phyloP scores from a whole-genome alignment of 2,797 vertebrate genomes.

The Hippocampus kuda region DNA sequence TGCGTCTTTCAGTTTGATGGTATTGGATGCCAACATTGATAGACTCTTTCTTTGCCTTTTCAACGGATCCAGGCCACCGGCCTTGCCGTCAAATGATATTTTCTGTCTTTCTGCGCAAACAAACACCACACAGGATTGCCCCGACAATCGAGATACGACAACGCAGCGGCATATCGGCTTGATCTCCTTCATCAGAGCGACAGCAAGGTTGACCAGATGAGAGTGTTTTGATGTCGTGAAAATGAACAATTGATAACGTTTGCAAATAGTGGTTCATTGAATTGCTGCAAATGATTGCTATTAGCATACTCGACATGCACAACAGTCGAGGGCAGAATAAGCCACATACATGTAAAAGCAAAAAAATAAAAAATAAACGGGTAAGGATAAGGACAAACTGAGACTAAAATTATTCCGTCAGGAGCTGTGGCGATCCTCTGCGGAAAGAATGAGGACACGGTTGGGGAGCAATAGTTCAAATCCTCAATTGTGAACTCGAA shows the following conservation, averaged over 20 bases:
- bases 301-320: neutral
- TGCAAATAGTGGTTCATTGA: too few relatives aligned
- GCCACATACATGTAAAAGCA: too few relatives aligned
- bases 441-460: neutral
- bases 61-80: conserved; percentile 31
- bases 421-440: neutral
- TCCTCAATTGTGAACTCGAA: neutral
- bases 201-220: conserved; percentile 24
- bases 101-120: conserved; percentile 24
- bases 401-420: neutral
- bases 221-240: too few relatives aligned
- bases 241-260: too few relatives aligned
- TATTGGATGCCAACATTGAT: conserved; percentile 24
- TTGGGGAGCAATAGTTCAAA: neutral
- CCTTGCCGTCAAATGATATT: conserved; percentile 32
- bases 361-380: neutral
- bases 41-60: conserved; percentile 27
- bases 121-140: too few relatives aligned
- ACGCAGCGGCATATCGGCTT: conserved; percentile 56
- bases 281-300: too few relatives aligned
- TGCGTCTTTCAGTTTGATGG: conserved; percentile 32
- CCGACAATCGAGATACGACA: conserved; percentile 41
- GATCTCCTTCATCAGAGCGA: conserved; percentile 59
- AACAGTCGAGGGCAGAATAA: neutral
- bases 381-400: neutral